Evolutionary conservation across 2,888 invertebrate species (phyloP), one percentile per base, ranked within the genome.

Genomic region (Tipula confusa): DNA sequence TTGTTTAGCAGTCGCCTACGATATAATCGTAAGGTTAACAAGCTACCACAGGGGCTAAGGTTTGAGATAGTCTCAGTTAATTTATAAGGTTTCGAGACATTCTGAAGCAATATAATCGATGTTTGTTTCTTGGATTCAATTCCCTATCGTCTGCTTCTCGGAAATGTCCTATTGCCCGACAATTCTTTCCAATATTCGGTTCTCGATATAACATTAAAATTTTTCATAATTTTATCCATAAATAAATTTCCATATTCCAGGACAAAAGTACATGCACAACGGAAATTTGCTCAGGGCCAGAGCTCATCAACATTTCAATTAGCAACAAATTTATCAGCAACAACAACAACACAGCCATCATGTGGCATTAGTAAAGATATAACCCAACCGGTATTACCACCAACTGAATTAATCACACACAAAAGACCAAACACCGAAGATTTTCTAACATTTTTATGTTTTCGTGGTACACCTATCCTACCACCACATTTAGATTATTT

Each of bases 231-330:
- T 1, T n/a, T 29, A 31, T 81, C 80, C 13, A 79, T 79, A 28
- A 6, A 80, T 80, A 13, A 2, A 81, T 43, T 43, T 48, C n/a
- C 7, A 13, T 79, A 82, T 85, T 84, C 88, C 89, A 95, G 95
- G 88, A 93, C 93, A 80, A 95, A 95, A 90, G 94, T 96, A 84
- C 95, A 95, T 88, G 96, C 96, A 79, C 96, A 96, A 89, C 91
- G 96, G 85, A 96, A 96, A 90, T 96, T 96, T 91, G 96, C 96
- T 38, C 95, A 96, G 89, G 95, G 95, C n/a, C 95, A 95, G 89
- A 95, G 95, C 86, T 92, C 93, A 36, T 89, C 89, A 84, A 86
- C 88, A 18, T 87, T 88, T 33, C 84, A 85, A 7, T 88, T 87
- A 38, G 87, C 86, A 83, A 86, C 88, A 29, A 86, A 87, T 33